Percentiles rank a stretch among this genome's conserved stretches.
Conservation (phyloP, 2,888 invertebrate genomes). For the Masnerella sp. region DNA sequence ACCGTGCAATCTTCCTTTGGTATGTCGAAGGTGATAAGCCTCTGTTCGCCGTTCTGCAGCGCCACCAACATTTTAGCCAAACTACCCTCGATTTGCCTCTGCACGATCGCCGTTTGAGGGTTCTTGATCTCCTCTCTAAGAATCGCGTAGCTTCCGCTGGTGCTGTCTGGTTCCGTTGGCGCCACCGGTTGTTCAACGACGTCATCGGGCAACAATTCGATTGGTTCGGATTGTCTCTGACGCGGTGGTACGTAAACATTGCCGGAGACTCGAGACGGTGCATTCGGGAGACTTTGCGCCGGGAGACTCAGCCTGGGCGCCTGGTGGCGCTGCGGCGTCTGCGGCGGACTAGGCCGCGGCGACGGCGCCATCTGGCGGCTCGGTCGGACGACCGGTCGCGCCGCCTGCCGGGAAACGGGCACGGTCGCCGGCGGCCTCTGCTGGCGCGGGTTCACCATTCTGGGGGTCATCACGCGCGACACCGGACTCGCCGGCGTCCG, state of each 20-base stretch:
- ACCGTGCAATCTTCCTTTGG: constrained; percentile 90
- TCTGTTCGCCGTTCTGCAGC: constrained; percentile 87
- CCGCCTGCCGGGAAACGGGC: neutral
- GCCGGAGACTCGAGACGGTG: too few species aligned
- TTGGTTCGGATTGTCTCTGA: neutral
- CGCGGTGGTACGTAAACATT: neutral
- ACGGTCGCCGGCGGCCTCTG: neutral
- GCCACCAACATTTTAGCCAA: constrained; percentile 90
- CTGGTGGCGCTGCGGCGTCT: neutral
- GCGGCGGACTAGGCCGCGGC: neutral
- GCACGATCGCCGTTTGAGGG: constrained; percentile 71
- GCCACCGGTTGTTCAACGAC: constrained; percentile 37
- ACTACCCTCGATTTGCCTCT: constrained; percentile 75
- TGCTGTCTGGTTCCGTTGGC: constrained; percentile 61
- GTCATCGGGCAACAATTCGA: neutral
- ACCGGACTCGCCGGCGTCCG: neutral
- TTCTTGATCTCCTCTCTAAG: constrained; percentile 72
- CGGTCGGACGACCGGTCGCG: neutral
- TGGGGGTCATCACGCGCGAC: neutral
- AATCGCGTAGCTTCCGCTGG: constrained; percentile 69
- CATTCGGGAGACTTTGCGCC: neutral
- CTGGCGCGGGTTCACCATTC: neutral
- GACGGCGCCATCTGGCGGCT: neutral
- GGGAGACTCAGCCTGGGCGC: neutral
- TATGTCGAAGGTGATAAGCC: constrained; percentile 88